Conservation (phyloP, 2,797 vertebrate species). For the Anomalospiza imberbis region DNA sequence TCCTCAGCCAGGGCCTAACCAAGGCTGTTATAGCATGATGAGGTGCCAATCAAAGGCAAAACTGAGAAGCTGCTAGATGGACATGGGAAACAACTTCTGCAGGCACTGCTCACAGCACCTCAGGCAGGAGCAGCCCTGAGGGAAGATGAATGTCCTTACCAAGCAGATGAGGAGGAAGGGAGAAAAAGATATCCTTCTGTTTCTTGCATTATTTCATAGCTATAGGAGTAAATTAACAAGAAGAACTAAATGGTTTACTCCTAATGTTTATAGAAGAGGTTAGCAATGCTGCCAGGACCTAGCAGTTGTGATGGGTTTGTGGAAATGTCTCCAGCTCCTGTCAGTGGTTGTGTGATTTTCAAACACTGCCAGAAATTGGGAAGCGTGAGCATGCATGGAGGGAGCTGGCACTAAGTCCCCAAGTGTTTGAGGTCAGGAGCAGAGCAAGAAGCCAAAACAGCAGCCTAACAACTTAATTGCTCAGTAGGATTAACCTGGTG, state of each 20-base stretch:
- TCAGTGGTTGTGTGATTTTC: background rate
- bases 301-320: background rate
- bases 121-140: background rate
- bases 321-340: background rate
- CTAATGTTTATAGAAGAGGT: background rate
- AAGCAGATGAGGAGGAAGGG: background rate
- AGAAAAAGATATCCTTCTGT: background rate
- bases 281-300: background rate
- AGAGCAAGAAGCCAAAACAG: background rate
- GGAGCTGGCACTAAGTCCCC: background rate
- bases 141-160: background rate
- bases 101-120: background rate
- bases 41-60: background rate
- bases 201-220: background rate
- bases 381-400: accelerated
- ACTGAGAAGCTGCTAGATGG: background rate
- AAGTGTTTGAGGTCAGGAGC: background rate
- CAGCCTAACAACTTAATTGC: background rate
- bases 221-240: background rate
- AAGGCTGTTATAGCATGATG: background rate
- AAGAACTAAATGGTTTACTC: background rate
- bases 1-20: background rate
- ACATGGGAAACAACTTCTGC: background rate
- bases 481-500: background rate
- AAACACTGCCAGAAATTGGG: background rate